phyloP scores from a whole-genome alignment of 2,113 vertebrate genomes.

The Phoxinus phoxinus region DNA sequence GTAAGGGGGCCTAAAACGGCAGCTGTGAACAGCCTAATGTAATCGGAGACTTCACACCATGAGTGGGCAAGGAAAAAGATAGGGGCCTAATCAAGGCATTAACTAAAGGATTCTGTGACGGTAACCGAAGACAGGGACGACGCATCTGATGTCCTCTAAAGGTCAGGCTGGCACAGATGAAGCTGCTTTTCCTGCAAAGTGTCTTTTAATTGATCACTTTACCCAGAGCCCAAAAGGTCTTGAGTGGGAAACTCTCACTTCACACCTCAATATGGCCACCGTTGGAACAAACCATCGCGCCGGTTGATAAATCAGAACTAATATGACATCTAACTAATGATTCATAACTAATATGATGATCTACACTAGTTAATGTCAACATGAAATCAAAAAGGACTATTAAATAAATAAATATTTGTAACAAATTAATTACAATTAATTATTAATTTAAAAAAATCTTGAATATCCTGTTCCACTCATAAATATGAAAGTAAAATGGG shows the following conservation, averaged over 20 bases:
- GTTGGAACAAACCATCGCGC: background rate
- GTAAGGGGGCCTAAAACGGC: conserved; percentile 53
- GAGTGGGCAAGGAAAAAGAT: conserved; percentile 72
- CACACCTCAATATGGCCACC: background rate
- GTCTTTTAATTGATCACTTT: conserved; percentile 50
- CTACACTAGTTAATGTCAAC: background rate
- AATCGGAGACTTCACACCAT: conserved; percentile 72
- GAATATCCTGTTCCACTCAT: background rate
- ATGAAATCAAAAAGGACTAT: background rate
- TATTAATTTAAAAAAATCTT: background rate
- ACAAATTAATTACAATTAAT: background rate
- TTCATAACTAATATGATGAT: background rate
- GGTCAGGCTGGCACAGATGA: conserved; percentile 67
- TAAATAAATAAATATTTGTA: background rate
- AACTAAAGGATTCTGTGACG: conserved; percentile 77
- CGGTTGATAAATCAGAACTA: background rate
- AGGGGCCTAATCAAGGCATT: conserved; percentile 74
- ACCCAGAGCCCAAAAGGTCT: background rate
- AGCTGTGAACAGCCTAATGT: conserved; percentile 61
- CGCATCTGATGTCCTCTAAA: conserved; percentile 67
- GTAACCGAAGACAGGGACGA: conserved; percentile 72
- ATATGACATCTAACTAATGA: background rate
- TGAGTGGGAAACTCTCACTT: conserved; percentile 27
- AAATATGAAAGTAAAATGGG: background rate
- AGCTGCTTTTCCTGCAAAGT: conserved; percentile 39